These are phyloP conservation scores for Chaetorhynchus papuensis DNA, from an alignment of 2,113 vertebrate species.

Conservation along the genomic window DNA sequence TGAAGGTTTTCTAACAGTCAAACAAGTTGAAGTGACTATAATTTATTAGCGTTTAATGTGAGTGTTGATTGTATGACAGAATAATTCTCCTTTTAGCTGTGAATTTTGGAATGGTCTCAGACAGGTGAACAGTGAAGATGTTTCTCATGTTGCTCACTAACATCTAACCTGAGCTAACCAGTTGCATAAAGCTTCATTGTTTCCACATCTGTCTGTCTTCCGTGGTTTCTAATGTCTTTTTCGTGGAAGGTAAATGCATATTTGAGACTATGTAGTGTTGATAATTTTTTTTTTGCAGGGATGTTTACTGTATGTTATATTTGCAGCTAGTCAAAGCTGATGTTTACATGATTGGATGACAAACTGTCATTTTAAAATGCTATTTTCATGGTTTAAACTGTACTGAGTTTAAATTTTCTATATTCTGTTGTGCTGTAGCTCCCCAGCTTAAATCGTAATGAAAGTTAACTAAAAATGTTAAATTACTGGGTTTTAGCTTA, in stretches of 20 bases:
- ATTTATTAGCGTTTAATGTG: rapidly evolving
- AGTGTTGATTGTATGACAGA: neutral
- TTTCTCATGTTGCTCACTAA: neutral
- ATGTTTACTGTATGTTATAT: neutral
- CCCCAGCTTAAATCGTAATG: neutral
- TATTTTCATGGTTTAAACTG: neutral
- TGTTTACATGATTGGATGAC: neutral
- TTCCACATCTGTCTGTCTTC: neutral
- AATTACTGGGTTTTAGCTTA: neutral
- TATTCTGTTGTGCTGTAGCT: neutral
- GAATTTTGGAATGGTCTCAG: neutral
- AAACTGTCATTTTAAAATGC: neutral
- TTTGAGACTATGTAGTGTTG: neutral
- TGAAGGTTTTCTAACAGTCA: neutral
- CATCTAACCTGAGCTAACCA: neutral
- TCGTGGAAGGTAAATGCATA: neutral
- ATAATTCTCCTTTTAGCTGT: neutral
- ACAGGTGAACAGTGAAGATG: neutral
- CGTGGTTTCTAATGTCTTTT: neutral
- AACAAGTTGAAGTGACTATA: neutral
- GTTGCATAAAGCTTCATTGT: neutral
- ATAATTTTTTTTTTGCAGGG: rapidly evolving
- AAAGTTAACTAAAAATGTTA: neutral
- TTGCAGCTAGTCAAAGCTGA: neutral
- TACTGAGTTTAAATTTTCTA: neutral